Percentiles rank a stretch among this genome's conserved stretches.
These are phyloP conservation scores for Ptychochromis oligacanthus DNA, from an alignment of 2,113 vertebrate species.

Conservation along the genomic window DNA sequence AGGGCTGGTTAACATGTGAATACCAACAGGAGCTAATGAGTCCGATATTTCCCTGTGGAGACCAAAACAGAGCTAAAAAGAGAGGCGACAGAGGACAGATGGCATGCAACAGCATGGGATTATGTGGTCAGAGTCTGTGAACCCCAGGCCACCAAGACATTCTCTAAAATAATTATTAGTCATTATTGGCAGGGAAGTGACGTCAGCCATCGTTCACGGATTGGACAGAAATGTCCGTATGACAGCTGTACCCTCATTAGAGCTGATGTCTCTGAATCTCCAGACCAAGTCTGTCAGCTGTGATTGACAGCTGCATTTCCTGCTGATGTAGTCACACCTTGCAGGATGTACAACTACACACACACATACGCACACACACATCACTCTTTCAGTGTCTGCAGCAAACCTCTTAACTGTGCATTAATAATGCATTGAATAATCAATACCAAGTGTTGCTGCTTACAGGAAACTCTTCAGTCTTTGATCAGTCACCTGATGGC, in stretches of 20 bases:
- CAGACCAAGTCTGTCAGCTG: neutral
- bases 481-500: slow-evolving; percentile 1
- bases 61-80: neutral
- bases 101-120: neutral
- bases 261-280: neutral
- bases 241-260: neutral
- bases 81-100: neutral
- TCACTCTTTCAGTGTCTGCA: slow-evolving; percentile 8
- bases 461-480: slow-evolving; percentile 43
- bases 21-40: neutral
- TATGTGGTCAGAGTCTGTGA: neutral
- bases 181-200: neutral
- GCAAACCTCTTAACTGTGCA: slow-evolving; percentile 53
- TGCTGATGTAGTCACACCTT: neutral
- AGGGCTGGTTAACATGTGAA: neutral
- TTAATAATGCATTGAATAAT: slow-evolving; percentile 65
- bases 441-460: slow-evolving; percentile 37
- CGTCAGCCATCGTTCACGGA: neutral
- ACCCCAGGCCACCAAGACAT: neutral
- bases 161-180: slow-evolving; percentile 8
- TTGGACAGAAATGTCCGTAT: neutral
- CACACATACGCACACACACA: slow-evolving; percentile 29
- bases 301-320: slow-evolving; percentile 35
- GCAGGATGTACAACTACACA: neutral
- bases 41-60: neutral